Percentiles rank a stretch among this genome's conserved stretches.
These are phyloP conservation scores for Gymnocephalus cernua DNA, from an alignment of 2,113 vertebrate species.

Conservation along the genomic window DNA sequence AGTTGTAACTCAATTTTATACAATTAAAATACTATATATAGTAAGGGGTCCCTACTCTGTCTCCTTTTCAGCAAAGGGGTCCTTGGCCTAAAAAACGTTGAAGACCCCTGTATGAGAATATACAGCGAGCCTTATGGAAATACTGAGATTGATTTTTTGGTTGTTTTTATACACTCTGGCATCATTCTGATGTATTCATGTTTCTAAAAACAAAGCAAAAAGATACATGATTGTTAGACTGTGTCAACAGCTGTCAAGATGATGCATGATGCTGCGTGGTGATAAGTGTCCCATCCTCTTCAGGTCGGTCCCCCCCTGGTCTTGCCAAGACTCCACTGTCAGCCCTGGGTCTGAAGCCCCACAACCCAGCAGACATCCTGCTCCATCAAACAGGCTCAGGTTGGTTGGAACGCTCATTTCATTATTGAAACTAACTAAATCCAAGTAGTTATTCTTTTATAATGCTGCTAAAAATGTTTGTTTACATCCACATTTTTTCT, in stretches of 20 bases:
- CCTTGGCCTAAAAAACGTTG: too few species aligned
- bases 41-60: too few species aligned
- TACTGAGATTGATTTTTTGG: not conserved
- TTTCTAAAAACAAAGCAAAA: not conserved
- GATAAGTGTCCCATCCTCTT: constrained; percentile 10
- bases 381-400: constrained; percentile 92
- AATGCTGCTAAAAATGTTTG: not conserved
- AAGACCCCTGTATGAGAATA: too few species aligned
- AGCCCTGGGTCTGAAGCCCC: constrained; percentile 95
- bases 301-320: constrained; percentile 95
- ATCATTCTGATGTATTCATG: not conserved
- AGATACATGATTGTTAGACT: not conserved
- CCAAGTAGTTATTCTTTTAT: not conserved
- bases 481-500: not conserved
- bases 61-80: too few species aligned
- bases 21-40: too few species aligned
- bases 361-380: constrained; percentile 94
- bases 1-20: too few species aligned
- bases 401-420: constrained; percentile 74
- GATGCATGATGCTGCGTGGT: not conserved
- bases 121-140: constrained; percentile 8
- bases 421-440: not conserved
- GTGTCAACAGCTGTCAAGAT: constrained; percentile 64
- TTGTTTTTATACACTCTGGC: not conserved
- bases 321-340: constrained; percentile 97